Percentiles rank a stretch among this genome's conserved stretches.
Conservation (phyloP, 2,888 invertebrate species). For the Isoperla grammatica region DNA sequence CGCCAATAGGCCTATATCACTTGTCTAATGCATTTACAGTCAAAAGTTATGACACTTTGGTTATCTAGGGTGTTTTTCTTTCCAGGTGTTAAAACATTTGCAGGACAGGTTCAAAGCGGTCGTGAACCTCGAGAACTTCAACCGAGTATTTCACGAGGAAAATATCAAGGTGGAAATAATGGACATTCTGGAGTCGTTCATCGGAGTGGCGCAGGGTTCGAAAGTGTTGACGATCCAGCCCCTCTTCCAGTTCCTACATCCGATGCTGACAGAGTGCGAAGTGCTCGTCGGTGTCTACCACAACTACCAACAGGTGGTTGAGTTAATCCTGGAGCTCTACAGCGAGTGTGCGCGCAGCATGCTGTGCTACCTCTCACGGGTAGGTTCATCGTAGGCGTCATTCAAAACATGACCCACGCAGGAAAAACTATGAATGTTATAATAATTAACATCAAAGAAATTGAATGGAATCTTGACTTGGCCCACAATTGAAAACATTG, state of each 20-base stretch:
- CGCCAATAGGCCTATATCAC: too few relatives aligned
- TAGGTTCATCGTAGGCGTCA: too few relatives aligned
- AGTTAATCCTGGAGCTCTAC: constrained; percentile 66
- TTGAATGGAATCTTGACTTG: neutral
- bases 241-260: constrained; percentile 56
- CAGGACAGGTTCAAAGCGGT: constrained; percentile 52
- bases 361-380: constrained; percentile 54
- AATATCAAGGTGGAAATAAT: constrained; percentile 61
- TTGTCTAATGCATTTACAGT: too few relatives aligned
- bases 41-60: too few relatives aligned
- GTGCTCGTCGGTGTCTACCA: constrained; percentile 67
- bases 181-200: constrained; percentile 69
- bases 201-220: constrained; percentile 59
- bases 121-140: constrained; percentile 50
- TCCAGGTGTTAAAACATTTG: constrained; percentile 48
- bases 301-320: constrained; percentile 73
- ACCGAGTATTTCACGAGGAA: constrained; percentile 53
- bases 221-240: constrained; percentile 46
- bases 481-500: too few relatives aligned
- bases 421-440: constrained; percentile 7
- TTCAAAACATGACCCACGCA: neutral
- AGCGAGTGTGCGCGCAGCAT: constrained; percentile 65
- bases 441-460: constrained; percentile 4
- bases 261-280: constrained; percentile 61
- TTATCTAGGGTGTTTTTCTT: too few relatives aligned